A percentile compares a stretch with the other conserved stretches of the same genome.
Conservation (phyloP, 37 sponge, comb jelly and placozoan genomes). For the Halichondria panicea region DNA sequence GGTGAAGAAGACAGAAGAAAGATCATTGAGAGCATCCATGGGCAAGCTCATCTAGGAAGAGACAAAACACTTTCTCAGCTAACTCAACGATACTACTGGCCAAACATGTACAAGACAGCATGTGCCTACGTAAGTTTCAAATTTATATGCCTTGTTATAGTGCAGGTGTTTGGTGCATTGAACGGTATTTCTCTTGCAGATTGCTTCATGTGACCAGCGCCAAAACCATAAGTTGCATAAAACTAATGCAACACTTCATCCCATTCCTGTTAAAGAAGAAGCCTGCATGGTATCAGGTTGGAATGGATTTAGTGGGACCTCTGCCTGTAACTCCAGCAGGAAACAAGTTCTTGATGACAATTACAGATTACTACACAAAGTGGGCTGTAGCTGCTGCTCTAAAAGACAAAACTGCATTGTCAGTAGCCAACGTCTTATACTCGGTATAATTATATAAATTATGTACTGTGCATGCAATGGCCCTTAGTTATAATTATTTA, state of each 20-base stretch:
- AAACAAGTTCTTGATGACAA: conserved; percentile 27
- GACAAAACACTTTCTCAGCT: too few species aligned
- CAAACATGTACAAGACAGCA: too few species aligned
- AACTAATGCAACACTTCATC: conserved; percentile 15
- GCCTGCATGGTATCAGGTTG: conserved; percentile 44
- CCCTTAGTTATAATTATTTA: neutral
- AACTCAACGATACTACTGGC: too few species aligned
- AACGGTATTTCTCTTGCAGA: too few species aligned
- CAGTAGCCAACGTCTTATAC: conserved; percentile 26
- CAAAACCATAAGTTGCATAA: conserved; percentile 15
- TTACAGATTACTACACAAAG: conserved; percentile 50
- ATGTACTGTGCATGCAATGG: neutral
- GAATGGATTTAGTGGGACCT: conserved; percentile 43
- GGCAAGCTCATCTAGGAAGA: too few species aligned
- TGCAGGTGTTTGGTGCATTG: too few species aligned
- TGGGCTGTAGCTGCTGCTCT: conserved; percentile 52
- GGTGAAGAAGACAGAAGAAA: too few species aligned
- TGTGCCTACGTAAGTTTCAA: too few species aligned
- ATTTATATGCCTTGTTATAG: too few species aligned
- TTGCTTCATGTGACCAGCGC: too few species aligned
- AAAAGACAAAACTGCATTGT: conserved; percentile 29
- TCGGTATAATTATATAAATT: conserved; percentile 2
- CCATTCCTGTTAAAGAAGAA: conserved; percentile 26
- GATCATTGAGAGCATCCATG: too few species aligned
- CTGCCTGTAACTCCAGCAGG: conserved; percentile 19